Evolutionary conservation across 2,113 vertebrate genomes (phyloP).

Genomic region (Aix galericulata): DNA sequence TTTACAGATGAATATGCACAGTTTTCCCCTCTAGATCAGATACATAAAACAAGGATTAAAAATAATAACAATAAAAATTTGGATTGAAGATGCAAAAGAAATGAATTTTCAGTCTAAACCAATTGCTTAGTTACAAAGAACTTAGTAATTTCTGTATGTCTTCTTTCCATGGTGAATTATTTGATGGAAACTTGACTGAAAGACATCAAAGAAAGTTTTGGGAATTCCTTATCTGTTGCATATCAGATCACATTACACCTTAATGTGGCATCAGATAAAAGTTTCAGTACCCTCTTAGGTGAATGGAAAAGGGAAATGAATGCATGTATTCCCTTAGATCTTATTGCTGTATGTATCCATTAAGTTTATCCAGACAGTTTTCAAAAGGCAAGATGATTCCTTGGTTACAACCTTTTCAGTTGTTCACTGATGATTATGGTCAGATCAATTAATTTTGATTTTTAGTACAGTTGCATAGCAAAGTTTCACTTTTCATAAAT

Average conservation of each 20-base stretch:
- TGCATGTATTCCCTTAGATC: slow-evolving; percentile 61
- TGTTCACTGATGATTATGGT: neutral
- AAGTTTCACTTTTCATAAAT: slow-evolving; percentile 14
- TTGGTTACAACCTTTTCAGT: neutral
- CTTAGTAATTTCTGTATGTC: neutral
- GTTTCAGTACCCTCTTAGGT: slow-evolving; percentile 29
- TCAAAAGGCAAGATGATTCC: neutral
- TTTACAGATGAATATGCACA: neutral
- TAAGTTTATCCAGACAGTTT: slow-evolving; percentile 15
- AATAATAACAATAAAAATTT: neutral
- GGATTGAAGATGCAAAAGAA: neutral
- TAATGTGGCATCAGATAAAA: slow-evolving; percentile 46
- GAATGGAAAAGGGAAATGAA: slow-evolving; percentile 30
- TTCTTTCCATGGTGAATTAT: neutral
- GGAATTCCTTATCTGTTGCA: slow-evolving; percentile 21
- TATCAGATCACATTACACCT: slow-evolving; percentile 12
- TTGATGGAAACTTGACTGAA: slow-evolving; percentile 9
- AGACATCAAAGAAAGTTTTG: slow-evolving; percentile 26
- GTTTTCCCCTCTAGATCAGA: neutral
- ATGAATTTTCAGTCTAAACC: neutral
- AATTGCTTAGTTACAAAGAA: slow-evolving; percentile 14
- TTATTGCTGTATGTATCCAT: neutral
- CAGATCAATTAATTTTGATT: slow-evolving; percentile 37
- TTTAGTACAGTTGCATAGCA: neutral
- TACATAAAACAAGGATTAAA: neutral